These are phyloP conservation scores for Athene cunicularia DNA, from an alignment of 2,113 vertebrate species.

Conservation along the genomic window DNA sequence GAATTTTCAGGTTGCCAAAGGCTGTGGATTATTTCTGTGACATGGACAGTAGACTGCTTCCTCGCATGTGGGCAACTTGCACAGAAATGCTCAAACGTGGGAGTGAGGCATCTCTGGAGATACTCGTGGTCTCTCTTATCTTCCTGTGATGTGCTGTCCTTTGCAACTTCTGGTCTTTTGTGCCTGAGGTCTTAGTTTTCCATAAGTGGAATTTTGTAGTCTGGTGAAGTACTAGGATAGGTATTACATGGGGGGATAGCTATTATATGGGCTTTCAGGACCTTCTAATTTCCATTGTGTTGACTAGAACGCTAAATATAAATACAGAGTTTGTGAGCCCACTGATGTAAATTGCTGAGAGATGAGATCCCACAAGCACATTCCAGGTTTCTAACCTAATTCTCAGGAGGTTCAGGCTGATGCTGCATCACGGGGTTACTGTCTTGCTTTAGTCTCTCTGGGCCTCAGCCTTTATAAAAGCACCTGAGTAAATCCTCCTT, in stretches of 20 bases:
- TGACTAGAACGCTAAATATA: neutral
- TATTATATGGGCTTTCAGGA: neutral
- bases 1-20: neutral
- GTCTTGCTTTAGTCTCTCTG: neutral
- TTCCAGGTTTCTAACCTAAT: neutral
- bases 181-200: neutral
- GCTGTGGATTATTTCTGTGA: neutral
- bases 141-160: neutral
- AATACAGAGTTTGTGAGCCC: rapidly evolving
- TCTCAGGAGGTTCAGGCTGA: neutral
- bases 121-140: neutral
- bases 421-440: neutral
- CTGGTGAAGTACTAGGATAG: neutral
- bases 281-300: neutral
- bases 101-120: neutral
- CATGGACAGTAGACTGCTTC: neutral
- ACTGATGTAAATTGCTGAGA: neutral
- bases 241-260: too few species aligned
- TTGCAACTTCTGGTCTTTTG: neutral
- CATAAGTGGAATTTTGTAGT: neutral
- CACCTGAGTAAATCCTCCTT: neutral
- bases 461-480: neutral
- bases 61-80: neutral
- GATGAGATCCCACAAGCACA: neutral
- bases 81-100: neutral